These are phyloP conservation scores for Dendrocincla tyrannina DNA, from an alignment of 2,797 vertebrate genomes.

Conservation along the genomic window DNA sequence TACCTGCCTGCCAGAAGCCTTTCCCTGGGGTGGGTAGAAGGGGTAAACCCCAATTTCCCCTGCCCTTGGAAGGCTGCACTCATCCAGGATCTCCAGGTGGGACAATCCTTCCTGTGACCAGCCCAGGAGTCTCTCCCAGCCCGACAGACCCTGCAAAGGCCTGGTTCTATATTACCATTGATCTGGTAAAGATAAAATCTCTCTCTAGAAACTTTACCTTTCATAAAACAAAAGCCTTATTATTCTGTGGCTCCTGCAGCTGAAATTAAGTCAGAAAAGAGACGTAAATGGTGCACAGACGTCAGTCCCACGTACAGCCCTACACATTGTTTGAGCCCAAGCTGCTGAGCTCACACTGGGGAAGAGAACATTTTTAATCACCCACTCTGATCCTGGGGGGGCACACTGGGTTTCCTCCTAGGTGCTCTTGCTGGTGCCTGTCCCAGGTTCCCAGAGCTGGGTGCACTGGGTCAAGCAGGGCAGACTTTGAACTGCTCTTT, in stretches of 20 bases:
- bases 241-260: background rate
- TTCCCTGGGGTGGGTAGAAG: background rate
- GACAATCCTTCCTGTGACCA: fast-evolving
- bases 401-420: background rate
- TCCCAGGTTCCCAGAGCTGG: background rate
- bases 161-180: background rate
- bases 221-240: constrained; percentile 35
- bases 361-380: background rate
- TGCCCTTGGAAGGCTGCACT: no score
- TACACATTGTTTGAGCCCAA: background rate
- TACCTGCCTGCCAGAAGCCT: background rate
- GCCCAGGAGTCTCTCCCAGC: background rate
- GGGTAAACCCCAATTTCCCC: background rate
- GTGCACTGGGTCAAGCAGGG: background rate
- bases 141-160: background rate
- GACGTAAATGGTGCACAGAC: background rate
- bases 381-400: background rate
- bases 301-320: background rate
- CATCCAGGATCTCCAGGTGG: background rate
- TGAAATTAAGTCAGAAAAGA: background rate
- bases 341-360: background rate
- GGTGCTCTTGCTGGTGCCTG: fast-evolving
- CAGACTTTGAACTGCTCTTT: background rate
- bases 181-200: constrained; percentile 41
- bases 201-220: background rate